Evolutionary conservation across 35 echinoderm and acorn worm genomes (phyloP).

Genomic region (Apostichopus californicus): DNA sequence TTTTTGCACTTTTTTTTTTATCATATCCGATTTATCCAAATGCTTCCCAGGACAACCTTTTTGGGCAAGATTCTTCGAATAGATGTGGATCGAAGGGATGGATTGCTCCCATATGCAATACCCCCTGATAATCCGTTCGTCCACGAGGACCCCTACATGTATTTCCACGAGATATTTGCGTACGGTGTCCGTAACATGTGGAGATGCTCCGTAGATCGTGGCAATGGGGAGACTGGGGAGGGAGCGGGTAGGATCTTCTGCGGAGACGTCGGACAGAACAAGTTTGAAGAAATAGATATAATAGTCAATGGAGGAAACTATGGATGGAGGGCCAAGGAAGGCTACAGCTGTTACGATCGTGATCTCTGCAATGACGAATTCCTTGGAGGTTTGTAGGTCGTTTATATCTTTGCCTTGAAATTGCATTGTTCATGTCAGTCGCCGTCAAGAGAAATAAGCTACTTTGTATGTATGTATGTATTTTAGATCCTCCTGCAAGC

Average conservation of each 20-base stretch:
- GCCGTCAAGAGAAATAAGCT: not conserved
- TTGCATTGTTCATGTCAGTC: too few relatives aligned
- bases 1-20: not conserved
- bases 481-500: too few relatives aligned
- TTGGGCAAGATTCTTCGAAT: conserved; percentile 85
- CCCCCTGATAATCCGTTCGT: conserved; percentile 91
- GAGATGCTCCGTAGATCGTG: conserved; percentile 84
- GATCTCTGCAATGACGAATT: conserved; percentile 66
- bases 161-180: conserved; percentile 81
- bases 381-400: not conserved
- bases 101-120: conserved; percentile 66
- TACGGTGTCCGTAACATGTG: conserved; percentile 95
- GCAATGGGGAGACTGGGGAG: conserved; percentile 72
- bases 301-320: conserved; percentile 92
- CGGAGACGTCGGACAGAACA: conserved; percentile 88
- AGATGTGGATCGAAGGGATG: conserved; percentile 68
- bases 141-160: not conserved
- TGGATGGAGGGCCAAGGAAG: conserved; percentile 89
- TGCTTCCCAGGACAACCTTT: conserved; percentile 51
- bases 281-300: conserved; percentile 93
- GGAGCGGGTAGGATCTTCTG: conserved; percentile 89
- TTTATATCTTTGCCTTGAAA: too few relatives aligned
- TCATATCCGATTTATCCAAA: not conserved
- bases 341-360: conserved; percentile 66
- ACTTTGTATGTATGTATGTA: not conserved